Evolutionary conservation across 2,888 invertebrate species (phyloP).

Genomic region (Nycteola revayana): DNA sequence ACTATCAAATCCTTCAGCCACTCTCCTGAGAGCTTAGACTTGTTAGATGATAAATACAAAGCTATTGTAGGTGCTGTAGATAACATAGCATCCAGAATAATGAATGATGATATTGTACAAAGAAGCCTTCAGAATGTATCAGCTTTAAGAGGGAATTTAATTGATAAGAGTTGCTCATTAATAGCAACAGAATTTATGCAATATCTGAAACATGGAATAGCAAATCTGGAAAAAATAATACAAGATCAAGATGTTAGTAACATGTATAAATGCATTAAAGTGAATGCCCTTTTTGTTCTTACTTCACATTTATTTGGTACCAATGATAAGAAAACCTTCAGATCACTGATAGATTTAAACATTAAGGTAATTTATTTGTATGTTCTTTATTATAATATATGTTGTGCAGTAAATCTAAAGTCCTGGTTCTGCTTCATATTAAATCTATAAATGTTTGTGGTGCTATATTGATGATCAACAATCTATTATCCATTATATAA

Average conservation of each 20-base stretch:
- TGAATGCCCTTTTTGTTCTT: conserved; percentile 86
- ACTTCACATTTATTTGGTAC: conserved; percentile 88
- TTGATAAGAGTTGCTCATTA: conserved; percentile 67
- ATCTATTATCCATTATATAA: no score
- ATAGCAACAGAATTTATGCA: conserved; percentile 84
- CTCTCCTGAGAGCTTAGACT: conserved; percentile 82
- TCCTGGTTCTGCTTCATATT: no score
- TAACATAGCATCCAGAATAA: conserved; percentile 85
- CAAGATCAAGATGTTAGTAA: conserved; percentile 74
- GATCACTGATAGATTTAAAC: conserved; percentile 87
- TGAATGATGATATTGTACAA: conserved; percentile 87
- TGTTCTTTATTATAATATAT: no score
- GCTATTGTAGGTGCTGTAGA: conserved; percentile 87
- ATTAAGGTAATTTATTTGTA: conserved; percentile 87
- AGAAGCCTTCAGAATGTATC: conserved; percentile 71
- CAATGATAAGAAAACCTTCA: conserved; percentile 89
- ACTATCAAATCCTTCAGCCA: conserved; percentile 86
- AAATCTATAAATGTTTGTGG: no score
- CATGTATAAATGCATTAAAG: conserved; percentile 84
- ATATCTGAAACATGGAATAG: conserved; percentile 84
- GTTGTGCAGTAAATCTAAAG: no score
- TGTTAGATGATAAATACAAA: conserved; percentile 83
- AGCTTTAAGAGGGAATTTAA: conserved; percentile 63
- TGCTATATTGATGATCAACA: no score
- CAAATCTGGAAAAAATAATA: conserved; percentile 82